A percentile compares a stretch with the other conserved stretches of the same genome.
Conservation (phyloP, 2,113 vertebrate genomes). For the Alouatta palliata region DNA sequence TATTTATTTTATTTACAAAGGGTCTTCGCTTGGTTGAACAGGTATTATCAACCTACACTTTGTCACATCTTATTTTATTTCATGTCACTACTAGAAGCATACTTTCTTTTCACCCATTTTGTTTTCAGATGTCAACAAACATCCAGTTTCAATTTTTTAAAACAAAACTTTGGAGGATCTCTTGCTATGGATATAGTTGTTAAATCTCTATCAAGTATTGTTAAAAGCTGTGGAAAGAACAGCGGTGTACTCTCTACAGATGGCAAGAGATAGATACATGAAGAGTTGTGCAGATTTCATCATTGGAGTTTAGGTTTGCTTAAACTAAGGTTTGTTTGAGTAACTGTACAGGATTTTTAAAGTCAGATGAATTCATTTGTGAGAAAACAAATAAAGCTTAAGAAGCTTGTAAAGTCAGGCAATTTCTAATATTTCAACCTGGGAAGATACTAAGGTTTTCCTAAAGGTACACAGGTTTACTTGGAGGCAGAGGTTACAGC, state of each 20-base stretch:
- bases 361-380: not conserved
- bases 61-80: not conserved
- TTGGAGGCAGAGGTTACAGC: not conserved
- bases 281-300: not conserved
- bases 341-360: not conserved
- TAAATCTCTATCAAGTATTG: slow-evolving; percentile 15
- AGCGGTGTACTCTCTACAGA: not conserved
- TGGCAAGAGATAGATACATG: not conserved
- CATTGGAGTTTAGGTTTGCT: not conserved
- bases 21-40: not conserved
- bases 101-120: not conserved
- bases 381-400: not conserved
- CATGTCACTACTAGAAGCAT: not conserved
- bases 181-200: slow-evolving; percentile 5
- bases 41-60: not conserved
- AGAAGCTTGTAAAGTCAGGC: not conserved
- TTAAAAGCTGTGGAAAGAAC: not conserved
- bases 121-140: not conserved
- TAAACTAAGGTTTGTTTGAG: not conserved
- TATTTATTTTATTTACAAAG: not conserved
- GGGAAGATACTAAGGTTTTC: not conserved
- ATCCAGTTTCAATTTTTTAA: not conserved
- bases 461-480: not conserved
- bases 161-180: not conserved
- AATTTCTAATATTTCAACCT: not conserved